phyloP scores from a whole-genome alignment of 2,888 invertebrate species.

The Alitta virens region DNA sequence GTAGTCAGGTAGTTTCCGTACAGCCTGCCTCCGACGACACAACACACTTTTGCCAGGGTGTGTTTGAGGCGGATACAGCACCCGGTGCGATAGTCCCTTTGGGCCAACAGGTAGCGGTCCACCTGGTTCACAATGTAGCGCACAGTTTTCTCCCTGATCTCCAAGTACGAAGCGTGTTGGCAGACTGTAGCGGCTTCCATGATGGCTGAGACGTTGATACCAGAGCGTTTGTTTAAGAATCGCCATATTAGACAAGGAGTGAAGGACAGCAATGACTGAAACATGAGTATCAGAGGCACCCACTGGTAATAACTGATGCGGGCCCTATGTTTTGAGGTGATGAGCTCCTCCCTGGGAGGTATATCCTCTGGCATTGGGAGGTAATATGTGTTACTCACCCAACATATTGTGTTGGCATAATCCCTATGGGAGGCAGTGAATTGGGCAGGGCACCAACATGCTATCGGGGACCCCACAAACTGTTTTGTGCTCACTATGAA shows the following conservation, averaged over 20 bases:
- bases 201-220: conserved; percentile 32
- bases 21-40: conserved; percentile 54
- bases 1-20: conserved; percentile 59
- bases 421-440: conserved; percentile 32
- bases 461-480: conserved; percentile 32
- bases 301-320: conserved; percentile 35
- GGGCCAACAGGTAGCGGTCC: conserved; percentile 58
- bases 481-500: conserved; percentile 34
- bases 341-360: conserved; percentile 21
- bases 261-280: conserved; percentile 33
- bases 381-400: conserved; percentile 36
- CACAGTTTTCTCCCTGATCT: conserved; percentile 44
- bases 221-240: conserved; percentile 31
- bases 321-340: conserved; percentile 16
- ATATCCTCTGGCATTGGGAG: conserved; percentile 28
- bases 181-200: conserved; percentile 33
- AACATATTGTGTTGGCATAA: conserved; percentile 34
- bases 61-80: conserved; percentile 53
- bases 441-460: conserved; percentile 34
- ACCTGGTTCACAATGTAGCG: conserved; percentile 59
- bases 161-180: conserved; percentile 33
- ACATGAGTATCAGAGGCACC: conserved; percentile 34
- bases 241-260: conserved; percentile 33
- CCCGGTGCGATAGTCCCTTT: conserved; percentile 55
- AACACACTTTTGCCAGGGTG: conserved; percentile 54